Evolutionary conservation across 1,140 invertebrate species (phyloP).

Genomic region (Spodoptera litura): DNA sequence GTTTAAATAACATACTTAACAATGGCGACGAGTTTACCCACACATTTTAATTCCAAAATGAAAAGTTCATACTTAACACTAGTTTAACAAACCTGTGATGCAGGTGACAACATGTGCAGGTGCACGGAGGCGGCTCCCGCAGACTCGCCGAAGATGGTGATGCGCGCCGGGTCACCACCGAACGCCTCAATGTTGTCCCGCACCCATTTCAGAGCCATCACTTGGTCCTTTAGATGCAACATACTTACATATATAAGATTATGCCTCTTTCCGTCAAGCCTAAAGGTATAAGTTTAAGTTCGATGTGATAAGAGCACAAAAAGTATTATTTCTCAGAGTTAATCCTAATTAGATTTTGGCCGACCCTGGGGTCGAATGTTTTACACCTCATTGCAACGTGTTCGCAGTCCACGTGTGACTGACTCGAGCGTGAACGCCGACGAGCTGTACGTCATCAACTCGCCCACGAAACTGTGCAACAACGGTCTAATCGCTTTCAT

Average conservation of each 20-base stretch:
- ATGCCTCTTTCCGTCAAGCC: background rate
- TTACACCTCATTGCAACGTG: too few species aligned
- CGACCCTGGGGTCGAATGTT: too few species aligned
- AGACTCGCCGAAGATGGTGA: constrained; percentile 87
- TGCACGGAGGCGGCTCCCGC: constrained; percentile 85
- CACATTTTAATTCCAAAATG: too few species aligned
- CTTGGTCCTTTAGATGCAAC: constrained; percentile 74
- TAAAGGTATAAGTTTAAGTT: too few species aligned
- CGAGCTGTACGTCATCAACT: background rate
- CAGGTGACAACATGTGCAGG: constrained; percentile 80
- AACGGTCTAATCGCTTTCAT: background rate
- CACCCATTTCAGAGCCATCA: constrained; percentile 82
- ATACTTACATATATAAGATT: background rate
- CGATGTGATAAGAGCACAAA: too few species aligned
- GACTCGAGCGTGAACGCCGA: too few species aligned
- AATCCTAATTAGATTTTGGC: too few species aligned
- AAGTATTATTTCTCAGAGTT: too few species aligned
- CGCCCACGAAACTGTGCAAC: background rate
- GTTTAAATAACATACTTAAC: too few species aligned
- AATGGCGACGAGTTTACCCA: too few species aligned
- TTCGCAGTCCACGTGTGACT: too few species aligned
- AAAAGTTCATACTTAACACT: too few species aligned
- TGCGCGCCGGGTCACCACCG: constrained; percentile 78
- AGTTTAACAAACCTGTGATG: constrained; percentile 72
- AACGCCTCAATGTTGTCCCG: constrained; percentile 82